Evolutionary conservation across 2,113 vertebrate species (phyloP), one percentile per base, ranked within the genome.

Genomic region (Merops nubicus): DNA sequence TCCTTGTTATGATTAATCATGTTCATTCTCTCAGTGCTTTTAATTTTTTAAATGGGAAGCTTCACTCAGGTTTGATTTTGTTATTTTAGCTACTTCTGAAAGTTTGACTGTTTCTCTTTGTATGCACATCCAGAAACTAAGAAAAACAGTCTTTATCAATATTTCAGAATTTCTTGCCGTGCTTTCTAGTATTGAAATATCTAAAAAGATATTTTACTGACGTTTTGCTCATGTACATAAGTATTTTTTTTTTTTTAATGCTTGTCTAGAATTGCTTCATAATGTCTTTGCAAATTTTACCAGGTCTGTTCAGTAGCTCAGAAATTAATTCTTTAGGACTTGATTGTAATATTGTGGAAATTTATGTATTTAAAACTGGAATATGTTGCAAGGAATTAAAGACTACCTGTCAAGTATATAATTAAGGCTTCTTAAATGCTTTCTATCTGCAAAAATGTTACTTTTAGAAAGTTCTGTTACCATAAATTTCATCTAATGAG

Each of bases 161-260:
- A 28, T 63, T 76, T 72, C 17, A 56, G 8, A 23, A 38, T 42
- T 90, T 88, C 43, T 83, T 76, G 48, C 20, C 21, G 56, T 21
- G 3, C 50, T 59, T 90, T 54, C 20, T 63, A 60, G 9, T 5
- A 10, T 18, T 12, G 4, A n/a, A n/a, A n/a, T 63, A 29, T 88
- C 40, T 31, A 19, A 78, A 68, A 69, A 80, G 14, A 4, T 56
- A 5, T 62, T 82, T 87, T 40, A 48, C 12, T 65, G 29, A 16
- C 40, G 21, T 87, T 73, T 80, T 86, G 26, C 29, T 75, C 0
- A 0, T 0, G 0, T 74, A 38, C 4, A 11, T 50, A 15, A 12
- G 6, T 59, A 28, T 6, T 3, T 70, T 73, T 86, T 91, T 70
- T 34, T 6, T n/a, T n/a, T n/a, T n/a, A n/a, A 17, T 50, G 15